Base-by-base conservation (phyloP, 1,140 invertebrate species). In the Teleopsis dalmanni region DNA sequence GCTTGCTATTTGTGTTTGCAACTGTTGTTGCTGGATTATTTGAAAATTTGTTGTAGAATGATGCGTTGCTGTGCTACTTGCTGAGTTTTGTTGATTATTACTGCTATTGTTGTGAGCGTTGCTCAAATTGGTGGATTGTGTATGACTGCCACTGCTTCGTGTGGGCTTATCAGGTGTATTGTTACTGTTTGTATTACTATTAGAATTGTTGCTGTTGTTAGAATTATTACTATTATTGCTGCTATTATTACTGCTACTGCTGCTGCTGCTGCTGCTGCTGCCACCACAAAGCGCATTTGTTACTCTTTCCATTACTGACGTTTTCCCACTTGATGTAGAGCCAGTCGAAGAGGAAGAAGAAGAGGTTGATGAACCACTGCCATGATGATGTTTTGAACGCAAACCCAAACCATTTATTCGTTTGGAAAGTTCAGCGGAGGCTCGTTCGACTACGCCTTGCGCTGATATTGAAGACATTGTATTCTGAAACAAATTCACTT, bases 371-470 rank as follows among this genome's bases (percentile, higher is more conserved):
- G 51, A 37, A 27, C 36, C 25, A 58, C 57, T 57, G 47, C 76
- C 75, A 58, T 73, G 70, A 54, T 75, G 73, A 64, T 84, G 82
- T 59, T 85, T 84, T 50, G 82, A 78, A 51, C 86, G 78, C 53
- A 90, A 74, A 21, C 84, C 84, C 59, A 90, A 75, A 26, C 87
- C 88, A 64, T 88, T 91, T 73, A 91, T 91, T 55, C 88, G 81
- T 60, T 89, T 88, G 45, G 86, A 85, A 48, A 91, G 73, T 72
- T 91, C 88, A 45, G 87, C 87, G 54, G 87, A 89, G 57, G 88
- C 88, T 58, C 88, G 80, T 76, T 92, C 88, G 65, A 90, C 87
- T 60, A 89, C 87, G 54, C 67, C 67, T 51, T 70, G 67, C 47
- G 67, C 67, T 56, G 67, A 70, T 55, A 70, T 70, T 56, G 67